phyloP scores from a whole-genome alignment of 2,113 vertebrate genomes.

The cattle (Bos taurus) region DNA sequence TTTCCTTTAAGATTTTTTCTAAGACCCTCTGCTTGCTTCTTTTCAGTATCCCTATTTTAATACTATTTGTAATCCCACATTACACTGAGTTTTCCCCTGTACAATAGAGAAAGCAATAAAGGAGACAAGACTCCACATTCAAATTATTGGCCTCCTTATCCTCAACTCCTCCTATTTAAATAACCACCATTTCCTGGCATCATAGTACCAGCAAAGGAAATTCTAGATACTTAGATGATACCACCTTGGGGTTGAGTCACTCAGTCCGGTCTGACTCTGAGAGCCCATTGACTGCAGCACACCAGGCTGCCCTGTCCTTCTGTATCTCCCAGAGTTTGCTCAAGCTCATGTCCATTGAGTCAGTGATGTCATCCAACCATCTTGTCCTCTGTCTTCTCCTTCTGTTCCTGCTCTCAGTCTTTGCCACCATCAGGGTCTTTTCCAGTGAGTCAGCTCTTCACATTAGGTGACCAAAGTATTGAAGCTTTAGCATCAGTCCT shows the following conservation, averaged over 20 bases:
- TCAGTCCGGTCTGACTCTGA: neutral
- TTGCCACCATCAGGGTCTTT: neutral
- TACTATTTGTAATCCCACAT: neutral
- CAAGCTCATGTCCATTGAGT: neutral
- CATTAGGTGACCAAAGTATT: neutral
- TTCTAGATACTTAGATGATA: neutral
- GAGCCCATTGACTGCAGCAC: neutral
- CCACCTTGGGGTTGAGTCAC: neutral
- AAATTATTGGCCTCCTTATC: neutral
- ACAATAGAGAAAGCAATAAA: neutral
- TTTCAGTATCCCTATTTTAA: neutral
- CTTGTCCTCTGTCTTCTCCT: neutral
- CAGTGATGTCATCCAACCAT: neutral
- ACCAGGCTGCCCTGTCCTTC: neutral
- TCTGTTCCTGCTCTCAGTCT: neutral
- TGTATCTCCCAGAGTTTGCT: neutral
- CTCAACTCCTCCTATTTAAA: neutral
- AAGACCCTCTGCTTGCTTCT: neutral
- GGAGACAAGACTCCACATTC: neutral
- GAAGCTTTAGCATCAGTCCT: neutral
- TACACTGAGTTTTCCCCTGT: neutral
- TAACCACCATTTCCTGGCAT: neutral
- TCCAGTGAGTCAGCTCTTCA: neutral
- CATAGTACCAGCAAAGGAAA: neutral
- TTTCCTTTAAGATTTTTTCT: neutral